A percentile compares a stretch with the other conserved stretches of the same genome.
phyloP scores from a whole-genome alignment of 2,113 vertebrate species.

The Machaerirhynchus nigripectus region DNA sequence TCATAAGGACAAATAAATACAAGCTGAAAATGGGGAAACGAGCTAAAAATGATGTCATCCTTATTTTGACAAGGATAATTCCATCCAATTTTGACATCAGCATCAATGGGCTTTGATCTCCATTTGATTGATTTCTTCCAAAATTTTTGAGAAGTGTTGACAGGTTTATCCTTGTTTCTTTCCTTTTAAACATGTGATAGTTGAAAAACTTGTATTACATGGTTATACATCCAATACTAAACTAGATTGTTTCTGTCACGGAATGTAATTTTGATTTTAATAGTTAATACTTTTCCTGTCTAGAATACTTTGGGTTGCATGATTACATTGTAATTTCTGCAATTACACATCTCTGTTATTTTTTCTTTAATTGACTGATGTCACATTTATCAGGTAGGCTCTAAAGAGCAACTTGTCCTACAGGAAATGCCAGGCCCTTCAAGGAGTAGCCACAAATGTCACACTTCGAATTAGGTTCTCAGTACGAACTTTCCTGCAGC shows the following conservation, averaged over 20 bases:
- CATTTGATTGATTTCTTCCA: not conserved
- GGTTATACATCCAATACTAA: not conserved
- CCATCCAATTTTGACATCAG: not conserved
- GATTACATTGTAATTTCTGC: not conserved
- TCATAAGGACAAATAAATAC: not conserved
- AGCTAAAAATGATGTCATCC: not conserved
- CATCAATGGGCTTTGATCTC: not conserved
- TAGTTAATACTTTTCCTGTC: not conserved
- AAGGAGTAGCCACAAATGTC: constrained; percentile 32
- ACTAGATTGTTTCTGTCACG: not conserved
- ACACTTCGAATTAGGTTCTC: not conserved
- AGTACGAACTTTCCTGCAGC: not conserved
- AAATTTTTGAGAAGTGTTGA: not conserved
- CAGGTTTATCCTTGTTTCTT: not conserved
- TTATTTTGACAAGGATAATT: not conserved
- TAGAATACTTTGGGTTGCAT: not conserved
- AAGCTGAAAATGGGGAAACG: not conserved
- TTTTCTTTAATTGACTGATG: not conserved
- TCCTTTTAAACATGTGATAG: not conserved
- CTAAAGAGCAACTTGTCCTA: not conserved
- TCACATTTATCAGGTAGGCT: not conserved
- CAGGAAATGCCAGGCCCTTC: constrained; percentile 41
- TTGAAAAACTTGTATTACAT: not conserved
- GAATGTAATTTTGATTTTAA: not conserved
- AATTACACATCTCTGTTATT: not conserved